Base-by-base conservation (phyloP, 92 coral and sea anemone genomes). In the Phenganax subtilis region DNA sequence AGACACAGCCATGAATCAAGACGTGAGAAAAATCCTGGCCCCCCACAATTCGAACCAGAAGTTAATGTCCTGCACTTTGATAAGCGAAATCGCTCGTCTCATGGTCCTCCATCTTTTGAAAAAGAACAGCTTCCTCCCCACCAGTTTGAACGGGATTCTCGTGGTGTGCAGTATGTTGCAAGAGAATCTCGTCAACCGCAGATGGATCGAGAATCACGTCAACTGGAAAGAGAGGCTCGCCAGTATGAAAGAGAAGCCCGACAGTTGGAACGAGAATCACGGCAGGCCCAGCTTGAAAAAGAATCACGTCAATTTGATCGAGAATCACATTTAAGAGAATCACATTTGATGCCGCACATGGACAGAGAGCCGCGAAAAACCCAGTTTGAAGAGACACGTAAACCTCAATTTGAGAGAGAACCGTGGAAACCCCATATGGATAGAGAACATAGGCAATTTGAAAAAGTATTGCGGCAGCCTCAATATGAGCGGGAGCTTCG, bases 1-100 rank as follows among this genome's bases (percentile, higher is more conserved):
- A 16, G 83, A 31, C 83, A 63, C 10, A 29, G 72, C 52, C 56
- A 79, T 30, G 74, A 79, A 25, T 20, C 60, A 17, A 79, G 63
- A 14, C 73, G 74, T 30, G 83, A 79, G 61, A 64, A 62, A 47
- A 64, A 59, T 51, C 56, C 37, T 57, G 72, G 56, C 54, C 52
- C 55, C 54, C 54, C 70, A 1, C 70, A 58, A 8, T 79, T 64
- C 55, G 73, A 79, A 56, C 74, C 54, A 12, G 55, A 16, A 10
- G 57, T 37, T 37, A 37, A 37, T 37, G 47, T 9, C 52, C 67
- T 20, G 51, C 83, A 64, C 55, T 57, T 58, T 76, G 59, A 63
- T 29, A 68, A 79, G 31, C n/a, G 56, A 25, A n/a, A 28, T 65
- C 83, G 72, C 8, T 55, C 31, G 28, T 64, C 69, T 9, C 51